Evolutionary conservation across 64 coral and sea anemone genomes (phyloP).

Genomic region (Stichodactyla helianthus): DNA sequence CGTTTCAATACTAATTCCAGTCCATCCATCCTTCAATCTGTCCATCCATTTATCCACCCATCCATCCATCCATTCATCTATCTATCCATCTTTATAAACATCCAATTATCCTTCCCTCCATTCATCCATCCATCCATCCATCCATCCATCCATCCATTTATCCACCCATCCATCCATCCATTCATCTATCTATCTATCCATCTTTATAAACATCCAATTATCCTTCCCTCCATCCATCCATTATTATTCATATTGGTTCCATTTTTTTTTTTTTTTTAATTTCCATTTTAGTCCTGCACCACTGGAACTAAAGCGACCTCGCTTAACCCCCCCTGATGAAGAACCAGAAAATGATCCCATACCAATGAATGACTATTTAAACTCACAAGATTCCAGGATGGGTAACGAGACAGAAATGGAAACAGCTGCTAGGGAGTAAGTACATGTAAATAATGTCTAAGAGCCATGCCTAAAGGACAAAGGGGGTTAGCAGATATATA

Average conservation of each 20-base stretch:
- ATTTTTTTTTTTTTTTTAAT: neutral
- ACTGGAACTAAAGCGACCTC: constrained; percentile 48
- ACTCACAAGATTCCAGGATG: neutral
- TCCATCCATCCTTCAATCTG: neutral
- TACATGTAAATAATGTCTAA: neutral
- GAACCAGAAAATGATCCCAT: constrained; percentile 25
- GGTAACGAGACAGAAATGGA: constrained; percentile 34
- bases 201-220: neutral
- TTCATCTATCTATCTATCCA: neutral
- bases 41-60: neutral
- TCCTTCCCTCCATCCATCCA: neutral
- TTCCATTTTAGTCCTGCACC: constrained; percentile 37
- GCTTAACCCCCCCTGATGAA: constrained; percentile 47
- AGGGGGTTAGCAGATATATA: no score
- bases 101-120: neutral
- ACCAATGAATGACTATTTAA: neutral
- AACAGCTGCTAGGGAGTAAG: constrained; percentile 47
- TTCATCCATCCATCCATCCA: neutral
- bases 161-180: neutral
- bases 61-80: neutral
- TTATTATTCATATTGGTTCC: neutral
- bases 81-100: neutral
- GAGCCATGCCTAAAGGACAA: neutral
- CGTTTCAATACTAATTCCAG: neutral
- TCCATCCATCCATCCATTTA: neutral